Evolutionary conservation across 2,888 invertebrate genomes (phyloP), one percentile per base, ranked within the genome.

Genomic region (Diaprepes abbreviatus): DNA sequence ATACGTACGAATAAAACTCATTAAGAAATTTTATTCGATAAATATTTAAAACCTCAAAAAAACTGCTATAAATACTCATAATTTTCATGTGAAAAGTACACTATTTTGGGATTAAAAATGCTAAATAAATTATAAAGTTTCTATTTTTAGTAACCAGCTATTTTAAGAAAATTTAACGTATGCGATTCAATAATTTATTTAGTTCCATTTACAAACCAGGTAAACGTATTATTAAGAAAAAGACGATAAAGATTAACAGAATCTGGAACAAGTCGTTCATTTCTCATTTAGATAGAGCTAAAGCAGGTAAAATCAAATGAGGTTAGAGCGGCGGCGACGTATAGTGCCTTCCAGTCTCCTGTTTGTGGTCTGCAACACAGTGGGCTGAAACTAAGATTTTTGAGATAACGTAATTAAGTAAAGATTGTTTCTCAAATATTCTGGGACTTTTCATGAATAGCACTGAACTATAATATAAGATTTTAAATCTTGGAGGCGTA

Each of bases 291-390:
- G 45, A 33, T 45, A 19, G 17, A 48, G 48, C 9, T 14, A 12
- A 33, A 19, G 48, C 60, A 63, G 63, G 63, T 52, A 63, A 31
- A 52, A 63, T 40, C 40, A 38, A 63, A 63, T 28, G 38, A 24
- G 52, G 52, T 63, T 63, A 52, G 10, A 33, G 17, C 19, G 52
- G 40, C 52, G 35, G 40, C 52, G 35, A 17, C 45, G 45, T 17
- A 48, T 59, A n/a, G 21, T 9, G 19, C 16, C 16, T 62, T 35
- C 35, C 17, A 33, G 54, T 35, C 50, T 43, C 35, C 33, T 36
- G 65, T 50, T 14, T 50, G 48, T 28, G 28, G 28, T 14, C 48
- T 14, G 12, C 14, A 28, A 6, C 16, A 28, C 48, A 50, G 48
- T 50, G 48, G 48, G n/a, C 12, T 28, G 28, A 28, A 48, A 24